These are phyloP conservation scores for Harpagifer antarcticus DNA, from an alignment of 2,797 vertebrate genomes.

Conservation along the genomic window DNA sequence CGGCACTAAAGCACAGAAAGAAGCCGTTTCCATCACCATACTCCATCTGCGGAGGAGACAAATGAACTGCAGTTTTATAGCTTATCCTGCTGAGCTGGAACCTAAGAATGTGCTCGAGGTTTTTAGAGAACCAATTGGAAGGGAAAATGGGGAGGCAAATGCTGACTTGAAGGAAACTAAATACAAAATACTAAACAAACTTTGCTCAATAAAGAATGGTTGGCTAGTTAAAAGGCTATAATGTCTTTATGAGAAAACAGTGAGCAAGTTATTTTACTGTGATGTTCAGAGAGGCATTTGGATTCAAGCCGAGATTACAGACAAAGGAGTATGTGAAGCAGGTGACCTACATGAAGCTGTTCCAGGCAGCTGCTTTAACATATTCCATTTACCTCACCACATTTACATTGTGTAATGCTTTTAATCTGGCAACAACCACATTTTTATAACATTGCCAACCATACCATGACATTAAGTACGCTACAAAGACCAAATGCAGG, in stretches of 20 bases:
- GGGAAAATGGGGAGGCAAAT: slow-evolving; percentile 68
- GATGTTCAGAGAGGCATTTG: not conserved
- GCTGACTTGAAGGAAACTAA: slow-evolving; percentile 65
- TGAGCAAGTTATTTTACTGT: not conserved
- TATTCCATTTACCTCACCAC: not conserved
- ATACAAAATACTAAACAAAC: slow-evolving; percentile 40
- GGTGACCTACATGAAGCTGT: slow-evolving; percentile 5
- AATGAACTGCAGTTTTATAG: slow-evolving; percentile 77
- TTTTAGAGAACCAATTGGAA: slow-evolving; percentile 68
- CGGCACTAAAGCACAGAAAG: slow-evolving; percentile 64
- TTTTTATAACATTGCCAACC: slow-evolving; percentile 25
- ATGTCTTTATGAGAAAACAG: not conserved
- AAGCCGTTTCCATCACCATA: slow-evolving; percentile 65
- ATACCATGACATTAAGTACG: slow-evolving; percentile 4
- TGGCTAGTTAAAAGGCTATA: slow-evolving; percentile 26
- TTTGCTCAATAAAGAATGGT: slow-evolving; percentile 44
- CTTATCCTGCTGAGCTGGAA: slow-evolving; percentile 71
- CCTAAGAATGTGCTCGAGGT: slow-evolving; percentile 66
- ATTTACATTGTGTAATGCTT: not conserved
- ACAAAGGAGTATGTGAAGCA: not conserved
- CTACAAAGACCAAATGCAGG: slow-evolving; percentile 34
- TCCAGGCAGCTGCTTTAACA: not conserved
- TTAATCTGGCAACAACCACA: slow-evolving; percentile 14
- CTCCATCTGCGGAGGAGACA: slow-evolving; percentile 74
- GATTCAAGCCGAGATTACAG: not conserved